Base-by-base conservation (phyloP, 2,797 vertebrate species). In the Sebastes kiyomatsui region DNA sequence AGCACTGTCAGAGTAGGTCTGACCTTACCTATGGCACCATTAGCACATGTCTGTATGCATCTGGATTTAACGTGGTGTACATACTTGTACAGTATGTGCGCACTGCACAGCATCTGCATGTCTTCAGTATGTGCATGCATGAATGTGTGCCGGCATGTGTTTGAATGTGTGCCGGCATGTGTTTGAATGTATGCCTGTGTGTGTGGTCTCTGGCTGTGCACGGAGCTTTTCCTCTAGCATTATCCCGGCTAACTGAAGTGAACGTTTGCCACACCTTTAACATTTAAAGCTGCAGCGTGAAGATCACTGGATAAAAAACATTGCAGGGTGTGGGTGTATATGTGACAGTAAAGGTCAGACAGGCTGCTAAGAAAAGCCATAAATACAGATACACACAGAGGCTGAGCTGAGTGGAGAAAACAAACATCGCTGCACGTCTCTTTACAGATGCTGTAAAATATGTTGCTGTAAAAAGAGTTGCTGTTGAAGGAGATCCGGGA, bases 1-100 rank as follows among this genome's bases (percentile, higher is more conserved):
- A 90, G 88, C 69, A 75, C 86, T 93, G 85, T 79, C 87, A 91
- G 78, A 92, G 89, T 86, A 90, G 86, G 83, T 91, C 88, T 92
- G 93, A 95, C 93, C 93, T 95, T 92, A 95, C 93, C 92, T 91
- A 85, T 92, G 92, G 92, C 93, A 83, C 78, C 79, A 71, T 82
- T 81, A 73, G 62, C 64, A 77, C 74, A 6, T 69, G 78, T 79
- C 56, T 72, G 46, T 75, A 14, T 56, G 67, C 59, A 72, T 75
- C 70, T 73, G 74, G 8, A 28, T 76, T 56, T 55, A 30, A 22
- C 4, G 1, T 56, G 20, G 16, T 61, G 9, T 58, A 67, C 20
- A 32, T 25, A 59, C 16, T 42, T 42, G 20, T 54, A 54, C 52
- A 52, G 42, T 46, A 9, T 70, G 58, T 9, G 25, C 49, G 55